phyloP scores from a whole-genome alignment of 2,797 vertebrate genomes.

The Avahi laniger region DNA sequence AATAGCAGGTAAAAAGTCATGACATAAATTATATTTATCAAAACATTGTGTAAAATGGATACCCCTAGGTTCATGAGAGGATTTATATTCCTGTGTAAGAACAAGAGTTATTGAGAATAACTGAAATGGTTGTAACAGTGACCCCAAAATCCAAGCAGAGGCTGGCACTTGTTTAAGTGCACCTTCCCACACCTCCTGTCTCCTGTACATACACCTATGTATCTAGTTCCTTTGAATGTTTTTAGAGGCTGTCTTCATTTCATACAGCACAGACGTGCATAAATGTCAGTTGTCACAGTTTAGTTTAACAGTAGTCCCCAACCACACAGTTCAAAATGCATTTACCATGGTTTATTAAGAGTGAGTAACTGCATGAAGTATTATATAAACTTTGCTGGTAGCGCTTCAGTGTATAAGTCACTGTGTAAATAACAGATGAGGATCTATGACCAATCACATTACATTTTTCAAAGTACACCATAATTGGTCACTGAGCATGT shows the following conservation, averaged over 20 bases:
- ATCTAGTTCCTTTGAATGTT: neutral
- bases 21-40: neutral
- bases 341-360: neutral
- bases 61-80: neutral
- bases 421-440: neutral
- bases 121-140: neutral
- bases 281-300: neutral
- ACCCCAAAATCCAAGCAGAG: neutral
- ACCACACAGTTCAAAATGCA: neutral
- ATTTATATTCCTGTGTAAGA: neutral
- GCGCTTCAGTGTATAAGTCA: neutral
- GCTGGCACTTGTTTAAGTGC: neutral
- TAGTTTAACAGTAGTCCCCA: neutral
- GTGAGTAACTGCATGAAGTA: neutral
- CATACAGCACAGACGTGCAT: too few species aligned
- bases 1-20: neutral
- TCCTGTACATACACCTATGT: neutral
- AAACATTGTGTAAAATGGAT: neutral
- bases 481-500: too few species aligned
- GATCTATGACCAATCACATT: fast-evolving
- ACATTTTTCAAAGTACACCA: neutral
- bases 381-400: neutral
- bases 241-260: neutral
- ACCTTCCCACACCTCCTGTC: fast-evolving
- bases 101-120: neutral